Evolutionary conservation across 2,113 vertebrate genomes (phyloP).

Genomic region (Ursus arctos): DNA sequence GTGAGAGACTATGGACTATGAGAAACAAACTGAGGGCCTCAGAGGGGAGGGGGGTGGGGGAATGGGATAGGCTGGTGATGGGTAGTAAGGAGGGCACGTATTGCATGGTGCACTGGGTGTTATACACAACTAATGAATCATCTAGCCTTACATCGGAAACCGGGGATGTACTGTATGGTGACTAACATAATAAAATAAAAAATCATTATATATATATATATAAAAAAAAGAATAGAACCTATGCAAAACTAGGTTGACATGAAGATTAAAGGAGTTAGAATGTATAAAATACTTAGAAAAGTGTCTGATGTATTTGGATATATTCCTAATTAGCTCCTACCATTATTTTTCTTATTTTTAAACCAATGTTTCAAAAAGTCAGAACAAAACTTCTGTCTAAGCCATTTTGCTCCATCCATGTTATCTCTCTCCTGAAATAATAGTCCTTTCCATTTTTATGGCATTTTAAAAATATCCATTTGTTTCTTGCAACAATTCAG

Average conservation of each 20-base stretch:
- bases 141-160: no score
- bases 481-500: background rate
- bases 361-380: background rate
- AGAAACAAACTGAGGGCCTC: no score
- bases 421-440: background rate
- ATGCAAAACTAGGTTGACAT: background rate
- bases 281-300: background rate
- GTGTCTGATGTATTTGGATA: background rate
- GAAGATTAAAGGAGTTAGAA: background rate
- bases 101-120: no score
- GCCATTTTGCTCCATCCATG: background rate
- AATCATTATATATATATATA: no score
- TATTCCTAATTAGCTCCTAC: background rate
- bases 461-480: background rate
- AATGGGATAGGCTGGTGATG: no score
- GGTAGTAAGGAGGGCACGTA: no score
- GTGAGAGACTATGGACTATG: no score
- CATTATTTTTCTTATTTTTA: background rate
- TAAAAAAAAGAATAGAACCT: background rate
- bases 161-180: no score
- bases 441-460: background rate
- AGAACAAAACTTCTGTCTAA: slow-evolving; percentile 16
- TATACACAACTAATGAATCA: no score
- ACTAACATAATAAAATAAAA: no score
- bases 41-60: no score